Base-by-base conservation (phyloP, 2,888 invertebrate genomes). In the Diarsia dahlii region DNA sequence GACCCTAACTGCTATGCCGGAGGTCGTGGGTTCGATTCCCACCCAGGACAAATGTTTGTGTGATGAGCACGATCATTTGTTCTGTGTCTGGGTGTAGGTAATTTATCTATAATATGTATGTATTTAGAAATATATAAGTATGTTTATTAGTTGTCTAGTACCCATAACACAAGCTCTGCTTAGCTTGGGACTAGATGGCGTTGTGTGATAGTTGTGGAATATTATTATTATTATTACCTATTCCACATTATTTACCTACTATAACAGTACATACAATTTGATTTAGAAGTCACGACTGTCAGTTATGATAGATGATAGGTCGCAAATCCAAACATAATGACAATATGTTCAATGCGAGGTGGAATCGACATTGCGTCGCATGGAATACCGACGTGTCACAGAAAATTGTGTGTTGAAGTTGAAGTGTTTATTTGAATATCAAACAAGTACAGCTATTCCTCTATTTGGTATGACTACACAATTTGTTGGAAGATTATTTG, bases 391-490 rank as follows among this genome's bases (percentile, higher is more conserved):
- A 71, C 13, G 15, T 66, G 62, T 69, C 80, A 75, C 34, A 58
- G 71, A 46, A 63, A 80, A 66, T 72, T 10, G 62, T 45, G 10
- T 74, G 58, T 70, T 54, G 74, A 56, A n/a, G 70, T 79, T 71
- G 62, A 65, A 79, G 80, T 68, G 60, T 65, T 20, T 74, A 79
- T 74, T 78, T 79, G 70, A 79, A 78, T 83, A 70, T 73, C 73
- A 64, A 81, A 81, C 50, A 79, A 74, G 54, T 71, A 18, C 34
- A 54, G 52, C 12, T 23, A 23, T 18, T n/a, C 5, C 46, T 3
- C 15, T 34, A 63, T 65, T 64, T 68, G 23, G 28, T 58, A 15
- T 45, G 71, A 68, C 34, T 46, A 60, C 13, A 65, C 62, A 54
- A 65, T 76, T 71, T 68, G 12, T 39, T 54, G 34, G 39, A 66